Evolutionary conservation across 2,888 invertebrate species (phyloP), one percentile per base, ranked within the genome.

Genomic region (Pandemis cinnamomeana): DNA sequence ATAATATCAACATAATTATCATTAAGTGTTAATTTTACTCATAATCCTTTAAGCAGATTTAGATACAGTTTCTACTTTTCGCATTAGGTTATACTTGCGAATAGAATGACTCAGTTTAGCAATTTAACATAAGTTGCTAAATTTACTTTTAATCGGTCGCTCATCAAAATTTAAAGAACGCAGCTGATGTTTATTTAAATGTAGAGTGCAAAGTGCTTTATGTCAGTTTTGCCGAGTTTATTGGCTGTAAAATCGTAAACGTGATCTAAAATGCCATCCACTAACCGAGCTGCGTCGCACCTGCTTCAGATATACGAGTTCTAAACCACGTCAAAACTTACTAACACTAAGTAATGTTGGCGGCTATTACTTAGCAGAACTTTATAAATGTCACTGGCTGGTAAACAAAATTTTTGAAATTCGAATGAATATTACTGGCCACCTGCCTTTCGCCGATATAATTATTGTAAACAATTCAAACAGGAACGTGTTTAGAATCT

Each of bases 261-360:
- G 78, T 71, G 80, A 86, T 86, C 83, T 83, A 84, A 85, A 86
- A 87, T 85, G 87, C 80, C 84, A 86, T 86, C 83, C 84, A 87
- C 88, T 84, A 85, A 68, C 44, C 84, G 84, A 85, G 83, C 71
- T 78, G 77, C 75, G 68, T 72, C 73, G 78, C 89, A 89, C 86
- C 89, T 89, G 89, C 84, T 76, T 73, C 77, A 20, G 15, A 46
- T 27, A 51, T 67, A 53, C 58, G 64, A 53, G 13, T 55, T 67
- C 61, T 68, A 72, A 72, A 68, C 72, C 72, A 72, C 71, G 71
- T 44, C 53, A 61, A 53, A 55, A 41, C 2, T 20, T 44, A 46
- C 46, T 63, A 53, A 44, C 53, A 46, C 46, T 63, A 53, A 72
- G 44, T 53, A 62, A 72, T 68, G 67, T 63, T 66, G 64, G 72